Evolutionary conservation across 2,113 vertebrate species (phyloP), one percentile per base, ranked within the genome.

Genomic region (Myodes glareolus): DNA sequence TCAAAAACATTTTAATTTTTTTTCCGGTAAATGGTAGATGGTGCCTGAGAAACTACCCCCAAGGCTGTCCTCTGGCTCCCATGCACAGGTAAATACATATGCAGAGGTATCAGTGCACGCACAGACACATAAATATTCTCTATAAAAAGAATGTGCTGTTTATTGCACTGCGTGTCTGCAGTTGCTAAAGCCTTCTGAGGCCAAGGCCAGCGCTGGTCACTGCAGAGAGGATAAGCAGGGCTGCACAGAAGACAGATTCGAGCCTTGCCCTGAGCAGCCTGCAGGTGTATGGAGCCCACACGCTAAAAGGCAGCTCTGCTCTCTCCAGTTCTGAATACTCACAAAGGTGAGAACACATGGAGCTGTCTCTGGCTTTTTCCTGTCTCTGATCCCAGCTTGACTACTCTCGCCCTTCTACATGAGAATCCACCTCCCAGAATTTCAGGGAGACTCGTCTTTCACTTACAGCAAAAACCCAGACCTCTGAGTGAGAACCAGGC

Each of bases 221-320:
- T 1, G 42, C 0, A 0, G 29, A 31, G 14, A 55, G 2, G 45
- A 3, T 0, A 8, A 25, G 42, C 19, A 19, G 0, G 17, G 27
- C 1, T 47, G 80, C 25, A 2, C 14, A 0, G 1, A 0, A 4
- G 27, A 50, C 47, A 72, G 5, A 33, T 7, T 1, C 5, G n/a
- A n/a, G 12, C 3, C 12, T 13, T 0, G 25, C 3, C 52, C 70
- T 17, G 17, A 13, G 33, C 17, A 42, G 12, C 23, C 1, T 2
- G 10, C 11, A 14, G 5, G 1, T 12, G 23, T 3, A 2, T 29
- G 19, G 23, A 47, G 85, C 8, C 25, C 14, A 31, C 11, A 47
- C 31, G 5, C 27, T 33, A 1, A 14, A 1, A 11, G 0, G 7
- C 2, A 67, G 92, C 50, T 72, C 33, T 16, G n/a, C 5, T 29